Base-by-base conservation (phyloP, 2,797 vertebrate species). In the Acipenser ruthenus region DNA sequence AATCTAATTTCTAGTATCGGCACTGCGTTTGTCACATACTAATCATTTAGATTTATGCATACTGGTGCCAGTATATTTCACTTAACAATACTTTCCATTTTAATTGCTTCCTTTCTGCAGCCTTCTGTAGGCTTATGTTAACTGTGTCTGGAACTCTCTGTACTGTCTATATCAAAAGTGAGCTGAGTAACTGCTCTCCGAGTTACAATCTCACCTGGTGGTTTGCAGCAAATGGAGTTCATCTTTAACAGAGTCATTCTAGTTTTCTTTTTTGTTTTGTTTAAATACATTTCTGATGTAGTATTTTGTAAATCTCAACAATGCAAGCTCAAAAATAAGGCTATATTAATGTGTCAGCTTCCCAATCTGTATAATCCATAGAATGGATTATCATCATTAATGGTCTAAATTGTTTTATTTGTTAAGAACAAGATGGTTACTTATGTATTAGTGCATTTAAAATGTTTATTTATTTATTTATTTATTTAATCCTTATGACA, bases 331-430 rank as follows among this genome's bases (percentile, higher is more conserved):
- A 72, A 72, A 67, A 84, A 82, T 82, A 71, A 80, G 77, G 68
- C 76, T 75, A 80, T 81, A 80, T 83, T 66, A n/a, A n/a, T 66
- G 67, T 67, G 15, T 51, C 9, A 83, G 65, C 63, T 69, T 68
- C 62, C 63, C 80, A 70, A 84, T 87, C 83, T 82, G 82, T 74
- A 74, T 89, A 88, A 89, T 89, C 87, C 80, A 70, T 60, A 67
- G 78, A 79, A 80, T 84, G 83, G 84, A 90, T 88, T 88, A 88
- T 75, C 81, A 81, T 73, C 79, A 73, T 81, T 83, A 88, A 78
- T 87, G 84, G 83, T 86, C 71, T 67, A 78, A 37, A 37, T 37
- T 37, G 37, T 37, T 37, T 67, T 77, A 81, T 84, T 74, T 60
- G 65, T 68, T 9, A 69, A 73, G 77, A 82, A 73, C 76, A 83